Percentiles rank a stretch among this genome's conserved stretches.
phyloP scores from a whole-genome alignment of 2,888 invertebrate genomes.

The Ochropacha duplaris region DNA sequence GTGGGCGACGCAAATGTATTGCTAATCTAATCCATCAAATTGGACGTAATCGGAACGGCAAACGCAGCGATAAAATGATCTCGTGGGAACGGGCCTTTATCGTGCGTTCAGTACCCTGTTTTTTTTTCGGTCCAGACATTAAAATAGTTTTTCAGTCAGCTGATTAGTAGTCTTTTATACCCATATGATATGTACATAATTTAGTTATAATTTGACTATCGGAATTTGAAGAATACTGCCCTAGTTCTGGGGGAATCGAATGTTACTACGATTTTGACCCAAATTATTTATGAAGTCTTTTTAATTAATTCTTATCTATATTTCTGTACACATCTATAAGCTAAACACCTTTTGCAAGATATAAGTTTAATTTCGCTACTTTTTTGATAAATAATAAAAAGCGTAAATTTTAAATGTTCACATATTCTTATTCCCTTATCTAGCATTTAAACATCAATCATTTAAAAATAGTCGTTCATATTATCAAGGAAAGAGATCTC shows the following conservation, averaged over 20 bases:
- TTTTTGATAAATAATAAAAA: too few species aligned
- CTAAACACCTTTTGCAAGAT: too few species aligned
- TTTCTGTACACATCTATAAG: too few species aligned
- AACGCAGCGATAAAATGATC: not conserved
- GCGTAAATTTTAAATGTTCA: too few species aligned
- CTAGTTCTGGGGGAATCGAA: too few species aligned
- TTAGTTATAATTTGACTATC: too few species aligned
- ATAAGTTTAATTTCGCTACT: too few species aligned
- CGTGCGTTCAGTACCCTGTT: not conserved
- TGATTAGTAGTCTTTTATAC: not conserved
- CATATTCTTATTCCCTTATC: slow-evolving; percentile 40
- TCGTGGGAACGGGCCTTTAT: not conserved
- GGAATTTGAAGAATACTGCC: too few species aligned
- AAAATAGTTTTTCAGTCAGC: not conserved
- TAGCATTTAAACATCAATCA: slow-evolving; percentile 41
- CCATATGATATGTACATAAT: too few species aligned
- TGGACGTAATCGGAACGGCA: not conserved
- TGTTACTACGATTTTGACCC: too few species aligned
- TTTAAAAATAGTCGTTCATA: slow-evolving; percentile 28
- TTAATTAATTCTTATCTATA: not conserved
- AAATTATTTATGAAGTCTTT: not conserved
- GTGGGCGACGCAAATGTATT: not conserved
- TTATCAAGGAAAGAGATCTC: slow-evolving; percentile 56
- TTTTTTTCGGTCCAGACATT: not conserved
- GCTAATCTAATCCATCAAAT: slow-evolving; percentile 1